Conservation (phyloP, 2,888 invertebrate species). For the Molanna angustata region DNA sequence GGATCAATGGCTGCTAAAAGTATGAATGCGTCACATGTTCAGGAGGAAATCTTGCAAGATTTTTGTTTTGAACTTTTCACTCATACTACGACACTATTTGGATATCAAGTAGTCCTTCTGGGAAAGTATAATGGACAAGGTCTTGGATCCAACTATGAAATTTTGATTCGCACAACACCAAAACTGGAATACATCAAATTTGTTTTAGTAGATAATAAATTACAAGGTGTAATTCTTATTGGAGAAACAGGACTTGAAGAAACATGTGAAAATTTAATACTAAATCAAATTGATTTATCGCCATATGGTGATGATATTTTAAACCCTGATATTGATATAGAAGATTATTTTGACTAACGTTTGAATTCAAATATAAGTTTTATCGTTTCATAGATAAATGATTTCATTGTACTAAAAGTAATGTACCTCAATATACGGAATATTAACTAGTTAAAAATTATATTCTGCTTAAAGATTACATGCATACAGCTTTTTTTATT, state of each 20-base stretch:
- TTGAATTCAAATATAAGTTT: neutral
- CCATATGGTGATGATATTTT: slow-evolving; percentile 88
- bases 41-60: slow-evolving; percentile 74
- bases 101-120: slow-evolving; percentile 86
- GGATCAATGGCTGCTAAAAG: slow-evolving; percentile 90
- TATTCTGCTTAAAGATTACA: no score
- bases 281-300: slow-evolving; percentile 89
- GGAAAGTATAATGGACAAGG: slow-evolving; percentile 94
- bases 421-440: no score
- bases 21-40: slow-evolving; percentile 66
- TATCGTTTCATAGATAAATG: neutral
- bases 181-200: slow-evolving; percentile 83
- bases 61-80: slow-evolving; percentile 98
- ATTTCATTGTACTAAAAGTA: no score
- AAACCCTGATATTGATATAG: slow-evolving; percentile 94
- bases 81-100: slow-evolving; percentile 94
- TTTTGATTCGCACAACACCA: slow-evolving; percentile 80
- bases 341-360: slow-evolving; percentile 94
- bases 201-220: slow-evolving; percentile 74
- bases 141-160: slow-evolving; percentile 75
- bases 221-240: slow-evolving; percentile 93
- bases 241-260: slow-evolving; percentile 98
- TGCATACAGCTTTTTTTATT: no score
- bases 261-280: slow-evolving; percentile 95
- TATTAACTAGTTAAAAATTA: no score